phyloP scores from a whole-genome alignment of 1,140 invertebrate species.

The Magallana gigas region DNA sequence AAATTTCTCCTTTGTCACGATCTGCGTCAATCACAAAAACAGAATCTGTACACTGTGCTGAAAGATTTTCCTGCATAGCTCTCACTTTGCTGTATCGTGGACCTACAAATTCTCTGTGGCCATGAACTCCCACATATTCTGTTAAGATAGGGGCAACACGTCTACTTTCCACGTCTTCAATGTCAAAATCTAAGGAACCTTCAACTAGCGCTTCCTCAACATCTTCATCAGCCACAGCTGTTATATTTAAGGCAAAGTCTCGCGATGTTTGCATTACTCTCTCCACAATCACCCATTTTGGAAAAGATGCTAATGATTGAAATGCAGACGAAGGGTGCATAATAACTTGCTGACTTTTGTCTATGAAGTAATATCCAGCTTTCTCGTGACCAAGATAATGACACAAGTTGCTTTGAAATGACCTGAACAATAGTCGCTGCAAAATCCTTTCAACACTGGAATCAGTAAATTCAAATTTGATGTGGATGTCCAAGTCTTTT shows the following conservation, averaged over 20 bases:
- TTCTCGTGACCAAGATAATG: constrained; percentile 68
- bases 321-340: constrained; percentile 72
- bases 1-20: constrained; percentile 61
- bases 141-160: constrained; percentile 54
- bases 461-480: constrained; percentile 58
- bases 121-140: constrained; percentile 58
- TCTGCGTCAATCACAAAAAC: constrained; percentile 64
- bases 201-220: constrained; percentile 55
- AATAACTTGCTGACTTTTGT: constrained; percentile 60
- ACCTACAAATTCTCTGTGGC: constrained; percentile 65
- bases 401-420: constrained; percentile 60
- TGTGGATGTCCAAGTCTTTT: constrained; percentile 60
- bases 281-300: constrained; percentile 69
- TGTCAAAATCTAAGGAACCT: constrained; percentile 58
- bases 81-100: constrained; percentile 59
- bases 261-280: constrained; percentile 66
- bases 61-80: constrained; percentile 57
- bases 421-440: constrained; percentile 62
- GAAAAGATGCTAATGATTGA: constrained; percentile 55
- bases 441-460: constrained; percentile 48
- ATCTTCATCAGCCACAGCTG: constrained; percentile 62
- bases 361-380: constrained; percentile 67
- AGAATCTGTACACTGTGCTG: constrained; percentile 34
- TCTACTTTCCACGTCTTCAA: constrained; percentile 49
- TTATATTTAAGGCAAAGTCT: constrained; percentile 72